Conservation (phyloP, 2,797 vertebrate genomes). For the Emydoidea blandingii region DNA sequence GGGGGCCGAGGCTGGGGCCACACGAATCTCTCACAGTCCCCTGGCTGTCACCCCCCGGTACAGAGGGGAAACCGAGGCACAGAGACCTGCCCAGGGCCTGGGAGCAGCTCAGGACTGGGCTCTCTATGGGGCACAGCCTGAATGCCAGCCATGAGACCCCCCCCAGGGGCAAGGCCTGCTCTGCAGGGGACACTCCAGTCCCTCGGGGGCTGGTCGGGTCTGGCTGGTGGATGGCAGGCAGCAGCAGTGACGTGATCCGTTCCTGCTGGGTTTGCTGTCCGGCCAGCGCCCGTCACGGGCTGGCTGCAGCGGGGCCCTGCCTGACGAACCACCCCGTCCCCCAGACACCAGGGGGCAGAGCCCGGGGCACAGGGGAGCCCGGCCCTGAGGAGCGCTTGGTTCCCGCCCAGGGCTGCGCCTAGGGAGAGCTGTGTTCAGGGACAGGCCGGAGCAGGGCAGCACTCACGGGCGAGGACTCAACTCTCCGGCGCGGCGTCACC, state of each 20-base stretch:
- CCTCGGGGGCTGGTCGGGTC: not conserved
- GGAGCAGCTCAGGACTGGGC: not conserved
- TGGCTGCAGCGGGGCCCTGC: no score
- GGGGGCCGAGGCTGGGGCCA: not conserved
- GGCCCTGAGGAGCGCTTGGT: not conserved
- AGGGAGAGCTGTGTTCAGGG: not conserved
- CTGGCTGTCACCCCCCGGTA: no score
- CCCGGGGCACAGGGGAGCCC: not conserved
- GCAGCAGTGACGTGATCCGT: no score
- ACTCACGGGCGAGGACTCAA: conserved; percentile 89
- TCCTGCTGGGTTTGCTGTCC: not conserved
- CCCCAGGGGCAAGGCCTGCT: not conserved
- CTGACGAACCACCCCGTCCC: not conserved
- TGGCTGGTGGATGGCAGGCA: not conserved
- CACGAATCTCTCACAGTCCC: not conserved
- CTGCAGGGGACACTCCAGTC: not conserved
- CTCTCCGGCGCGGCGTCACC: conserved; percentile 84
- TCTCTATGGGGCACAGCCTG: not conserved
- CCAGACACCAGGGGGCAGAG: not conserved
- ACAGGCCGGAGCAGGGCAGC: not conserved
- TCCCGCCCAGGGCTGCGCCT: not conserved
- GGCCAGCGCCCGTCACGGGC: not conserved
- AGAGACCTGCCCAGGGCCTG: not conserved
- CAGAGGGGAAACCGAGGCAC: not conserved
- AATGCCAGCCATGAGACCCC: not conserved